These are phyloP conservation scores for Octodon degus DNA, from an alignment of 2,113 vertebrate genomes.

Conservation along the genomic window DNA sequence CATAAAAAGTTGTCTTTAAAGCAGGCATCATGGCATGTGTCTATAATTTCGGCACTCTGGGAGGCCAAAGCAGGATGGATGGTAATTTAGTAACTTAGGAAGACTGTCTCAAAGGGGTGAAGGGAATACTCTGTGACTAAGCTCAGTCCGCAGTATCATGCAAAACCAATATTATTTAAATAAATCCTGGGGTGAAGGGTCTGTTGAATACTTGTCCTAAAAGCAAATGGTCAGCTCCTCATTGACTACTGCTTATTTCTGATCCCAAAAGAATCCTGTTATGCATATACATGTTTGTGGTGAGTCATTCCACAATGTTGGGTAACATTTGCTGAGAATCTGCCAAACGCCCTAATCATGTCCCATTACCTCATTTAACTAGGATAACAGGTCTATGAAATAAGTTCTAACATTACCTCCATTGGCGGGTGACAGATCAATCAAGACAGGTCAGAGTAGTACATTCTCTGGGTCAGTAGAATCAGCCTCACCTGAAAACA, in stretches of 20 bases:
- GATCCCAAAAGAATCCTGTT: neutral
- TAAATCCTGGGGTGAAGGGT: neutral
- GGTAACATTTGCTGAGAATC: neutral
- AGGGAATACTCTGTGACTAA: neutral
- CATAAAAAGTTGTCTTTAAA: neutral
- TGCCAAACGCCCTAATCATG: neutral
- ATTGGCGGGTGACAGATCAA: neutral
- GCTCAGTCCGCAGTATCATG: neutral
- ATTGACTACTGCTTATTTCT: neutral
- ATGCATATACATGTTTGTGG: neutral
- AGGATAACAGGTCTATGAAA: neutral
- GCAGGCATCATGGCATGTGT: neutral
- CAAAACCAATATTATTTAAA: neutral
- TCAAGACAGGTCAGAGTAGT: neutral
- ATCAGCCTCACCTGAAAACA: neutral
- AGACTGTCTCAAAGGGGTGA: neutral
- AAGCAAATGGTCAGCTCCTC: neutral
- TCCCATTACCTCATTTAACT: neutral
- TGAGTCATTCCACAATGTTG: neutral
- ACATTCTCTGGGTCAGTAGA: neutral
- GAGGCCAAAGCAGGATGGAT: neutral
- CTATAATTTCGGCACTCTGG: neutral
- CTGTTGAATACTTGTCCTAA: neutral
- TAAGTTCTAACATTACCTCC: neutral
- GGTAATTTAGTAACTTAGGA: neutral